Percentiles rank a stretch among this genome's conserved stretches.
Evolutionary conservation across 2,888 invertebrate genomes (phyloP).

Genomic region (Lycocerus yunnanus): DNA sequence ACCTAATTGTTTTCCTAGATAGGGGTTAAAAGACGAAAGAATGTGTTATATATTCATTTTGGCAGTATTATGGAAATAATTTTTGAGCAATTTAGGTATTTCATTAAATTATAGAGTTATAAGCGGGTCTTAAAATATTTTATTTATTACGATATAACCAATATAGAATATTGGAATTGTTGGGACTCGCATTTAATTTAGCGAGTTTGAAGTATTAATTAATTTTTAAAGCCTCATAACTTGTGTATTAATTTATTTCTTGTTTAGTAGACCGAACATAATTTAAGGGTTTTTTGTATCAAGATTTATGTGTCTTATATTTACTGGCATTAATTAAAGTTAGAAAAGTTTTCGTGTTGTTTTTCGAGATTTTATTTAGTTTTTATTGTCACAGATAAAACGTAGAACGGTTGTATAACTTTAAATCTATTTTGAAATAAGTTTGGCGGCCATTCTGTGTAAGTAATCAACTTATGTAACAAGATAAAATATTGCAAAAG

Average conservation of each 20-base stretch:
- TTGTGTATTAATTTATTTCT: conserved; percentile 30
- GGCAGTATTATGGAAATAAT: neutral
- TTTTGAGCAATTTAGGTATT: neutral
- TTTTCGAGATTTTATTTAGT: conserved; percentile 31
- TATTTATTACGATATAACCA: conserved; percentile 15
- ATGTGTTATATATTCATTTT: neutral
- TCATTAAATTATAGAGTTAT: conserved; percentile 4
- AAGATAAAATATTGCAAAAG: conserved; percentile 42
- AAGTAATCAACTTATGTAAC: conserved; percentile 43
- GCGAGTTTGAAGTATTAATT: conserved; percentile 30
- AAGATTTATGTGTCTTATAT: conserved; percentile 31
- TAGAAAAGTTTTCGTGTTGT: conserved; percentile 30
- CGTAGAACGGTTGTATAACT: conserved; percentile 29
- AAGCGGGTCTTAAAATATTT: conserved; percentile 13
- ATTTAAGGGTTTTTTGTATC: conserved; percentile 23
- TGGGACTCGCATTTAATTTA: conserved; percentile 25
- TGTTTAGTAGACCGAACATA: conserved; percentile 27
- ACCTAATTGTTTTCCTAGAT: too few relatives aligned
- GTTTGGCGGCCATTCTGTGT: conserved; percentile 30
- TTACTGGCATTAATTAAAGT: conserved; percentile 31
- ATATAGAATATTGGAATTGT: conserved; percentile 8
- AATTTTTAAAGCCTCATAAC: conserved; percentile 30
- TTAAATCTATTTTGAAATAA: conserved; percentile 32
- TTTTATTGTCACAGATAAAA: conserved; percentile 30
- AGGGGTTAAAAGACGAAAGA: neutral